phyloP scores from a whole-genome alignment of 2,888 invertebrate species.

The Priocnemis perturbator region DNA sequence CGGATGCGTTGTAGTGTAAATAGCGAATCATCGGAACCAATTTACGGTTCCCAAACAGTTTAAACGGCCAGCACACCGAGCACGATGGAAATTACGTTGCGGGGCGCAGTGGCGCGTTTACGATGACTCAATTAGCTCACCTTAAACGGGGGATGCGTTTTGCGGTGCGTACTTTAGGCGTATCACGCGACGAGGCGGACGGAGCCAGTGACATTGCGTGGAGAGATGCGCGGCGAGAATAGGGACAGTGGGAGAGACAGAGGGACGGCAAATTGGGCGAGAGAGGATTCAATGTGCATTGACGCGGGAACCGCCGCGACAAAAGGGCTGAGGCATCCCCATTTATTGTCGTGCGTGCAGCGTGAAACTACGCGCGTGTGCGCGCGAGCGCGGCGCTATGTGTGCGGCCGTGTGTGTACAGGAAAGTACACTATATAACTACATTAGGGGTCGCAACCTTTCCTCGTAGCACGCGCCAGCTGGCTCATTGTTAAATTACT shows the following conservation, averaged over 20 bases:
- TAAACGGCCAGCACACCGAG: neutral
- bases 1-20: no score
- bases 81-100: slow-evolving; percentile 14
- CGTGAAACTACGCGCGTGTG: slow-evolving; percentile 49
- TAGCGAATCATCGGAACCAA: no score
- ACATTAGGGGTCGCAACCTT: slow-evolving; percentile 73
- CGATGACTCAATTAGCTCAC: slow-evolving; percentile 64
- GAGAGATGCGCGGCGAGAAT: slow-evolving; percentile 2
- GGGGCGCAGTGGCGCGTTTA: no score
- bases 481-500: slow-evolving; percentile 75
- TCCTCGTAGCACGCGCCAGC: slow-evolving; percentile 74
- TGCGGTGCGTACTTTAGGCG: slow-evolving; percentile 30
- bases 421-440: slow-evolving; percentile 70
- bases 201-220: neutral
- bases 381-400: slow-evolving; percentile 31
- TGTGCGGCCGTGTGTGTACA: slow-evolving; percentile 32
- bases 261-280: slow-evolving; percentile 31
- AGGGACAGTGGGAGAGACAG: slow-evolving; percentile 46
- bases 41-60: neutral
- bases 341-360: slow-evolving; percentile 61
- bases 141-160: slow-evolving; percentile 36
- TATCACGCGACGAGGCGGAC: neutral
- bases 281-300: slow-evolving; percentile 68
- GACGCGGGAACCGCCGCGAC: slow-evolving; percentile 74
- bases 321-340: slow-evolving; percentile 74